Evolutionary conservation across 1,140 invertebrate species (phyloP).

Genomic region (Acromyrmex heyeri): DNA sequence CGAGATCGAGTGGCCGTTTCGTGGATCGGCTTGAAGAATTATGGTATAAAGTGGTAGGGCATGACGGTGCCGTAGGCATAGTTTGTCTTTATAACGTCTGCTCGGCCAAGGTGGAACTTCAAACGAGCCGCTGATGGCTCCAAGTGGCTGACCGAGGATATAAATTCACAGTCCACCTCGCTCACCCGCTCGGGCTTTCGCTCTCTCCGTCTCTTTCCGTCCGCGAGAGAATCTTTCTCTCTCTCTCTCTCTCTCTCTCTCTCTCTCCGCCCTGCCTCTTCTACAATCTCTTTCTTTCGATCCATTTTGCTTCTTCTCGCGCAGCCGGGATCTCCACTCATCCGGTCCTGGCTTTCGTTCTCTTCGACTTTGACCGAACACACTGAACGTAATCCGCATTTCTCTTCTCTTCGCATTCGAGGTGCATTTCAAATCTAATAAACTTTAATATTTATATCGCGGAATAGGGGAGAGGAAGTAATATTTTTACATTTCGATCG

Average conservation of each 20-base stretch:
- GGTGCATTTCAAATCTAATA: background rate
- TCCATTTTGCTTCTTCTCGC: conserved; percentile 56
- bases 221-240: conserved; percentile 14
- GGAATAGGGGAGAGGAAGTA: background rate
- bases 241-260: conserved; percentile 58
- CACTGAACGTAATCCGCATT: conserved; percentile 18
- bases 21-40: conserved; percentile 82
- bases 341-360: conserved; percentile 44
- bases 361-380: conserved; percentile 37
- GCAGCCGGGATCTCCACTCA: conserved; percentile 6
- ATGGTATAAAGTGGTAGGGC: conserved; percentile 85
- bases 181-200: conserved; percentile 66
- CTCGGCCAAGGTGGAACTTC: conserved; percentile 84
- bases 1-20: conserved; percentile 77
- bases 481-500: background rate
- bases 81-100: conserved; percentile 87
- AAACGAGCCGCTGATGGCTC: conserved; percentile 87
- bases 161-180: conserved; percentile 85
- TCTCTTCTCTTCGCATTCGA: background rate
- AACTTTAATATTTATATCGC: conserved; percentile 10
- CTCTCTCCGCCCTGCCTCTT: conserved; percentile 74
- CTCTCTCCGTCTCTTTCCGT: conserved; percentile 66
- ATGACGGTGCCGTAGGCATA: conserved; percentile 86
- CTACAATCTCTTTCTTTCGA: conserved; percentile 70
- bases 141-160: conserved; percentile 85